A percentile compares a stretch with the other conserved stretches of the same genome.
These are phyloP conservation scores for Anarsia innoxiella DNA, from an alignment of 2,888 invertebrate species.

Conservation along the genomic window DNA sequence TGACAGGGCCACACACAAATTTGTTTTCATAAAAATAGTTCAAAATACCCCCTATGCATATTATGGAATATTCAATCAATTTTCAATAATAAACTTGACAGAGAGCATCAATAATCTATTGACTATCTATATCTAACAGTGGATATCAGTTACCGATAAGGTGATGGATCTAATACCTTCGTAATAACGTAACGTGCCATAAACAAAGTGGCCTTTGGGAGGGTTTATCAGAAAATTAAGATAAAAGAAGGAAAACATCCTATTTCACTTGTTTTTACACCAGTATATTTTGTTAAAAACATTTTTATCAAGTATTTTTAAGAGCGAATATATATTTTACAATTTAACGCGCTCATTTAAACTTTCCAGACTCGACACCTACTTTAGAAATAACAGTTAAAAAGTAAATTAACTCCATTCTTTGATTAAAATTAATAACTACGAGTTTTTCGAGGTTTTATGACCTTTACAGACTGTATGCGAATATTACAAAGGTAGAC, in stretches of 20 bases:
- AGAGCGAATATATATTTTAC: no score
- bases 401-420: background rate
- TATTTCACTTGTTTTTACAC: background rate
- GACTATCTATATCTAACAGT: no score
- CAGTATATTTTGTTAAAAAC: background rate
- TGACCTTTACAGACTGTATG: no score
- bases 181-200: no score
- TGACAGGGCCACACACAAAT: no score
- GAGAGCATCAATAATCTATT: no score
- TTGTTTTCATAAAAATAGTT: no score
- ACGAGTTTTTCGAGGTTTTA: background rate
- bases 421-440: background rate
- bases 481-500: no score
- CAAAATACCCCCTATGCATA: no score
- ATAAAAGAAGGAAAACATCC: constrained; percentile 1
- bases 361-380: constrained; percentile 1
- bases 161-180: background rate
- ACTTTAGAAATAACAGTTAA: constrained; percentile 1
- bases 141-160: constrained; percentile 1
- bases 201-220: constrained; percentile 6
- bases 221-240: background rate
- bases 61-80: no score
- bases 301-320: no score
- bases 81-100: no score
- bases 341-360: background rate